Evolutionary conservation across 2,113 vertebrate genomes (phyloP).

Genomic region (Panthera tigris): DNA sequence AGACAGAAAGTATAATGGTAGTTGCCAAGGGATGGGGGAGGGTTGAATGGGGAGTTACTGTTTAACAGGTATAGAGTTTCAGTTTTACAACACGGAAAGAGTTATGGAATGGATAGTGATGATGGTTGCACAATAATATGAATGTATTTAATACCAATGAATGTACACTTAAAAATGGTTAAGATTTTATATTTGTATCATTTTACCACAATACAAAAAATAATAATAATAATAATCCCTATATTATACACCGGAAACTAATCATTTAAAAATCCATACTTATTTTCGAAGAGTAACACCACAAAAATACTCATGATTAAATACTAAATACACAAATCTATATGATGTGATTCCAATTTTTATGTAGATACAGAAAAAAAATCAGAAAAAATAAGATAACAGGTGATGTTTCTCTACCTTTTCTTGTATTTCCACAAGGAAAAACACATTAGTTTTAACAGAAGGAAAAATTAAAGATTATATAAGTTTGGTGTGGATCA

Average conservation of each 20-base stretch:
- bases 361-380: neutral
- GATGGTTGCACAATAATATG: neutral
- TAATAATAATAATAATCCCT: neutral
- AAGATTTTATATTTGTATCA: neutral
- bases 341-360: neutral
- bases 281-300: neutral
- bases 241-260: neutral
- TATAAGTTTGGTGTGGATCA: neutral
- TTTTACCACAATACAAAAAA: neutral
- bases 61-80: neutral
- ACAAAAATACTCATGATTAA: conserved; percentile 4
- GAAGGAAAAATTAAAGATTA: neutral
- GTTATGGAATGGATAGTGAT: neutral
- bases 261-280: neutral
- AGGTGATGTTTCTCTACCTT: neutral
- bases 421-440: neutral
- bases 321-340: neutral
- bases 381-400: neutral
- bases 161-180: neutral
- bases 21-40: neutral
- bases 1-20: neutral
- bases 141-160: neutral
- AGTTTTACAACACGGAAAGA: neutral
- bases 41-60: neutral
- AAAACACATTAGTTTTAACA: neutral